These are phyloP conservation scores for Halisarca cf. caerulea DNA, from an alignment of 37 sponge, comb jelly and placozoan species.

Conservation along the genomic window DNA sequence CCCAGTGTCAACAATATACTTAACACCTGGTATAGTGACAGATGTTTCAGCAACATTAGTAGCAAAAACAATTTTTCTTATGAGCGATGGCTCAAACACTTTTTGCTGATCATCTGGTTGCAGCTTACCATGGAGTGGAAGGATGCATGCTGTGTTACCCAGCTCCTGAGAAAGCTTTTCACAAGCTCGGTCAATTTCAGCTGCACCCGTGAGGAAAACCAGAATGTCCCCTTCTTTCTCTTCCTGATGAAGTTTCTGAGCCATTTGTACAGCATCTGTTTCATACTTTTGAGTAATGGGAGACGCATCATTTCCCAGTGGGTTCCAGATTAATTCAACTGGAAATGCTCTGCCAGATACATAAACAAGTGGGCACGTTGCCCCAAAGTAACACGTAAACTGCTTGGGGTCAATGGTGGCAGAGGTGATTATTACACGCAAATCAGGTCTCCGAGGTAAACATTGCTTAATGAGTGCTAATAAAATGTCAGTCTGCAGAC, in stretches of 20 bases:
- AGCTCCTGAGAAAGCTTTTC: neutral
- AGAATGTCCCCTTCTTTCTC: conserved; percentile 72
- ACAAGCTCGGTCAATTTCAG: conserved; percentile 77
- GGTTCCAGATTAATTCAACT: conserved; percentile 61
- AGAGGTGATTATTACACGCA: conserved; percentile 78
- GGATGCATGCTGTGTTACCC: conserved; percentile 21
- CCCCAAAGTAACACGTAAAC: conserved; percentile 57
- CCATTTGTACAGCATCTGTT: conserved; percentile 20
- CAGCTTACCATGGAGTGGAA: conserved; percentile 80
- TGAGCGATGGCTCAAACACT: conserved; percentile 53
- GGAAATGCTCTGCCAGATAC: conserved; percentile 83
- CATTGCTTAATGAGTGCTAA: conserved; percentile 67
- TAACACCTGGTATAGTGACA: conserved; percentile 83
- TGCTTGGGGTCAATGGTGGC: conserved; percentile 77
- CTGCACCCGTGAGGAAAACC: conserved; percentile 82
- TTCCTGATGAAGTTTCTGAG: conserved; percentile 33
- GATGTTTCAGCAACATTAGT: conserved; percentile 95
- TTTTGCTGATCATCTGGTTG: conserved; percentile 82
- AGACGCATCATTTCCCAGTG: neutral
- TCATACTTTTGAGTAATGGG: neutral
- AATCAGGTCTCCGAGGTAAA: conserved; percentile 52
- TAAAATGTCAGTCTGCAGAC: conserved; percentile 78
- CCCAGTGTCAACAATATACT: conserved; percentile 82
- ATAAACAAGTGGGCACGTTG: conserved; percentile 23
- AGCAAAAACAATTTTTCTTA: conserved; percentile 78